phyloP scores from a whole-genome alignment of 2,888 invertebrate genomes.

The Dimorphilus gyrociliatus region DNA sequence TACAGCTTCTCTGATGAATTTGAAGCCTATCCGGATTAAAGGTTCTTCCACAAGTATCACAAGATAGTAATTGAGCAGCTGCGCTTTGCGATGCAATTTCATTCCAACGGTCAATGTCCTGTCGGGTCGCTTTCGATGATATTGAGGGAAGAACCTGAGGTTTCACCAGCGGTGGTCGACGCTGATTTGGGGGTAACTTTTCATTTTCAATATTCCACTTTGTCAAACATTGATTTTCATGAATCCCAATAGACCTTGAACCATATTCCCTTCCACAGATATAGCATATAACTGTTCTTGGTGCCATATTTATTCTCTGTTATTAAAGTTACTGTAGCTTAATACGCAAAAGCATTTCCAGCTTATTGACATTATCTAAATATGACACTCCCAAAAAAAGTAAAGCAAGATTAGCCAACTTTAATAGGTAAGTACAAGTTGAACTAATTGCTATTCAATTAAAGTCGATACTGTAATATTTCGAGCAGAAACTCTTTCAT shows the following conservation, averaged over 20 bases:
- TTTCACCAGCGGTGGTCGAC: conserved; percentile 44
- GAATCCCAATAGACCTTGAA: conserved; percentile 47
- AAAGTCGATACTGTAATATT: no score
- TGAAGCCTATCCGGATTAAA: conserved; percentile 51
- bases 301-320: no score
- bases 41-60: conserved; percentile 50
- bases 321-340: no score
- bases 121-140: conserved; percentile 6
- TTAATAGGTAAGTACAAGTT: no score
- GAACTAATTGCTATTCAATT: no score
- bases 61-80: conserved; percentile 43
- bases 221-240: conserved; percentile 51
- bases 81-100: conserved; percentile 46
- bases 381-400: no score
- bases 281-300: conserved; percentile 45
- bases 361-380: no score
- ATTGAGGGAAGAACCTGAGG: conserved; percentile 40
- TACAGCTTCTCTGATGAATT: conserved; percentile 48
- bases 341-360: no score
- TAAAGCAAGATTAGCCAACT: no score
- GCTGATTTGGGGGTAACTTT: conserved; percentile 42
- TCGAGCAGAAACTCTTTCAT: no score
- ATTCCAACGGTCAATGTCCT: conserved; percentile 20
- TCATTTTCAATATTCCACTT: conserved; percentile 48
- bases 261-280: conserved; percentile 52